A percentile compares a stretch with the other conserved stretches of the same genome.
These are phyloP conservation scores for Pseudorectes ferrugineus DNA, from an alignment of 2,113 vertebrate species.

Conservation along the genomic window DNA sequence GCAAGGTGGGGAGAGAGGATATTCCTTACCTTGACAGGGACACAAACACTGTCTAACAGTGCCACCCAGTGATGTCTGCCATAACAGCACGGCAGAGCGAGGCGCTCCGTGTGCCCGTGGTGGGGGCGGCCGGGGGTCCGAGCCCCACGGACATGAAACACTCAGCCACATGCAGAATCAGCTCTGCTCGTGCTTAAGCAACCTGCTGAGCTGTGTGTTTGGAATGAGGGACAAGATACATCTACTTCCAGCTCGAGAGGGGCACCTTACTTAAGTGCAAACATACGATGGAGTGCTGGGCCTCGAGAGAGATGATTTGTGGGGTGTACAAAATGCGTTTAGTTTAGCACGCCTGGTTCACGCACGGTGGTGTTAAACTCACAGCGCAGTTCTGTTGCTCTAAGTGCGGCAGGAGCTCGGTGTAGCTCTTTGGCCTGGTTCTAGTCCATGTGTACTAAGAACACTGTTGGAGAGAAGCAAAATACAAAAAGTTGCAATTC, in stretches of 20 bases:
- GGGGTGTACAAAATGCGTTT: not conserved
- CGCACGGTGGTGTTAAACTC: rapidly evolving
- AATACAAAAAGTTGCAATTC: not conserved
- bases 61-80: constrained; percentile 57
- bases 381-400: rapidly evolving
- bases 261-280: rapidly evolving
- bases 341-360: not conserved
- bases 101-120: rapidly evolving
- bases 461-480: not conserved
- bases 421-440: not conserved
- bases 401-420: rapidly evolving
- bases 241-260: not conserved
- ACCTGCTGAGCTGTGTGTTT: rapidly evolving
- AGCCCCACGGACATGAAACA: rapidly evolving
- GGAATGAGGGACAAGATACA: not conserved
- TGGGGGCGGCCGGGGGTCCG: not conserved
- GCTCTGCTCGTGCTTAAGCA: not conserved
- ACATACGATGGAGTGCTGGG: rapidly evolving
- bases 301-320: not conserved
- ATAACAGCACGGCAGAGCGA: not conserved
- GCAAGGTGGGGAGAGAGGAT: not conserved
- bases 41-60: constrained; percentile 43
- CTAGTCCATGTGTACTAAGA: rapidly evolving
- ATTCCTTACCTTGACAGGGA: constrained; percentile 7
- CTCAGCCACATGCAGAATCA: rapidly evolving